Evolutionary conservation across 64 coral and sea anemone genomes (phyloP).

Genomic region (Montipora sp.): DNA sequence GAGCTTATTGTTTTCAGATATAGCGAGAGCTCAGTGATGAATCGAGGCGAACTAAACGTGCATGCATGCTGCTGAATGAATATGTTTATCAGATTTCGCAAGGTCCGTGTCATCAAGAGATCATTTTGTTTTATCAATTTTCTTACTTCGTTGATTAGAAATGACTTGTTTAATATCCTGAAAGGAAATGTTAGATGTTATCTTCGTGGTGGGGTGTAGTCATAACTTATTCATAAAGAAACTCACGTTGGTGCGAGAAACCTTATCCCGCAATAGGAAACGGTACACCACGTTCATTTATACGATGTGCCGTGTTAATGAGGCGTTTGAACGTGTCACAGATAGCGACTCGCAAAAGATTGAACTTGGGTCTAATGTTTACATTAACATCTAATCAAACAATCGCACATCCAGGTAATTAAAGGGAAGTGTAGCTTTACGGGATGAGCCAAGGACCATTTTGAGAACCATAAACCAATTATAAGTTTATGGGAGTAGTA

Average conservation of each 20-base stretch:
- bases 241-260: neutral
- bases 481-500: neutral
- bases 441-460: neutral
- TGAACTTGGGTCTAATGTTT: neutral
- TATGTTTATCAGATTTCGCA: constrained; percentile 19
- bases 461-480: constrained; percentile 8
- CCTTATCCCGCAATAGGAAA: neutral
- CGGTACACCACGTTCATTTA: neutral
- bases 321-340: neutral
- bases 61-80: neutral
- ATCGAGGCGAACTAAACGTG: neutral
- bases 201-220: neutral
- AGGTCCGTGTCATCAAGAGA: neutral
- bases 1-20: constrained; percentile 17
- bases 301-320: neutral
- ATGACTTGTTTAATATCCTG: constrained; percentile 26
- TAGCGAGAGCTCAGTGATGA: neutral
- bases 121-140: constrained; percentile 9
- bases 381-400: constrained; percentile 46
- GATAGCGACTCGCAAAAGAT: constrained; percentile 19
- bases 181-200: constrained; percentile 35
- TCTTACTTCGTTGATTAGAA: neutral
- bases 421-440: constrained; percentile 18
- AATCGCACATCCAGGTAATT: constrained; percentile 38
- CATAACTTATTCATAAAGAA: neutral